Conservation (phyloP, 2,888 invertebrate species). For the Cephus pygmeus region DNA sequence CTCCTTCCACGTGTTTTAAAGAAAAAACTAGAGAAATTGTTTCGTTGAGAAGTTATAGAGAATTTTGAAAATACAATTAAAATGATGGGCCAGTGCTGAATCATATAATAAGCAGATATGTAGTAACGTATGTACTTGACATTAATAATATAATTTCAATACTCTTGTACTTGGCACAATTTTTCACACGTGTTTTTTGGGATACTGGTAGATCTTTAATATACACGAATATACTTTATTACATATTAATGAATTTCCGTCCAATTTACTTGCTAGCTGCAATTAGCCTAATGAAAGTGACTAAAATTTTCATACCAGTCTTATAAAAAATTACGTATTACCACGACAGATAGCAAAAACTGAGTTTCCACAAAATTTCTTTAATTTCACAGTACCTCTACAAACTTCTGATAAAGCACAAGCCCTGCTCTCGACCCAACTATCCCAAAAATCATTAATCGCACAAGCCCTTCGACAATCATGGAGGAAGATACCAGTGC, state of each 20-base stretch:
- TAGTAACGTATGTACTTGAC: no score
- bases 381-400: not conserved
- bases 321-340: not conserved
- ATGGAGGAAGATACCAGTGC: slow-evolving; percentile 40
- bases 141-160: no score
- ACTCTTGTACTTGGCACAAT: no score
- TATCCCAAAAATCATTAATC: not conserved
- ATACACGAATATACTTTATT: not conserved
- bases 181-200: no score
- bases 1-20: no score
- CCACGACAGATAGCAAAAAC: not conserved
- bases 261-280: not conserved
- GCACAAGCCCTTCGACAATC: not conserved
- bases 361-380: not conserved
- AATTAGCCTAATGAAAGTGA: not conserved
- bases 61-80: no score
- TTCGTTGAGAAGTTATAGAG: no score
- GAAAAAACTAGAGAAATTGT: no score
- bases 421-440: not conserved
- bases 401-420: not conserved
- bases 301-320: not conserved
- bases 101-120: no score
- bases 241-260: not conserved
- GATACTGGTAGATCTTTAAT: no score
- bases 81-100: no score